Percentiles rank a stretch among this genome's conserved stretches.
Conservation (phyloP, 2,113 vertebrate species). For the Natator depressus region DNA sequence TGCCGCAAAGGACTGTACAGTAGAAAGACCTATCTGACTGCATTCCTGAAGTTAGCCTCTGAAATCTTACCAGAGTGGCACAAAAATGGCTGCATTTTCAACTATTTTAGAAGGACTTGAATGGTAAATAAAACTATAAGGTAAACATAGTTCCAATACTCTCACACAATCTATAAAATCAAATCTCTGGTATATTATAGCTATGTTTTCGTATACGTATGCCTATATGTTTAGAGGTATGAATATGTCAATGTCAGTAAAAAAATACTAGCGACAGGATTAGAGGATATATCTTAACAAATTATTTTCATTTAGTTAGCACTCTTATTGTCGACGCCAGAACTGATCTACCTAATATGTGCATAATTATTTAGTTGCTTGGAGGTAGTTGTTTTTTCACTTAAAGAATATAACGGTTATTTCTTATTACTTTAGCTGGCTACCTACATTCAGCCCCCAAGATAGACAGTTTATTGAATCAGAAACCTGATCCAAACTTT, state of each 20-base stretch:
- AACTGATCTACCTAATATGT: constrained; percentile 35
- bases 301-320: constrained; percentile 49
- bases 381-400: constrained; percentile 20
- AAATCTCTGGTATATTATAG: background rate
- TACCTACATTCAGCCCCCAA: background rate
- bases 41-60: background rate
- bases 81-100: background rate
- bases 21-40: background rate
- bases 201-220: background rate
- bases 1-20: background rate
- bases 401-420: background rate
- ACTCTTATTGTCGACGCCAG: constrained; percentile 52
- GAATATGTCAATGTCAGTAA: constrained; percentile 28
- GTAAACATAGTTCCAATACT: background rate
- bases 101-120: background rate
- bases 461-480: background rate
- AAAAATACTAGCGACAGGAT: constrained; percentile 23
- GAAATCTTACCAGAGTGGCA: constrained; percentile 12
- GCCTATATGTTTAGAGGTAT: background rate
- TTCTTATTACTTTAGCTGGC: background rate
- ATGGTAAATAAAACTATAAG: background rate
- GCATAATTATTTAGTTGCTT: background rate
- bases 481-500: background rate
- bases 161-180: background rate
- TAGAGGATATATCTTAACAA: constrained; percentile 38